A percentile compares a stretch with the other conserved stretches of the same genome.
Evolutionary conservation across 2,888 invertebrate species (phyloP).

Genomic region (Papilio demoleus): DNA sequence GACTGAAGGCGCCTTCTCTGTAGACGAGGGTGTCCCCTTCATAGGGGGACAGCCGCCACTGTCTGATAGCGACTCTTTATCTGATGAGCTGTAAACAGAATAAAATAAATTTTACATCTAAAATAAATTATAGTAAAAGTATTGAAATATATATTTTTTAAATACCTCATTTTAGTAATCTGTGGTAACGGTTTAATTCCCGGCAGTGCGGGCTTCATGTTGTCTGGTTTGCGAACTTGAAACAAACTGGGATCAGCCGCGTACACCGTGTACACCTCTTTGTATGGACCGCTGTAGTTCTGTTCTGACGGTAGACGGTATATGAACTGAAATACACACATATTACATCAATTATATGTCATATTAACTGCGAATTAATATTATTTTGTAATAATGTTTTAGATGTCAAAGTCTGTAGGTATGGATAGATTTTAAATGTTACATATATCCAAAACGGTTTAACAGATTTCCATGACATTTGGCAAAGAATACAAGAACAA

Average conservation of each 20-base stretch:
- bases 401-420: no score
- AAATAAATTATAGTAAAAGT: not conserved
- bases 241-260: constrained; percentile 93
- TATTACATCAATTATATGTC: not conserved
- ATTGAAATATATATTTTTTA: not conserved
- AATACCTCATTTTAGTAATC: constrained; percentile 85
- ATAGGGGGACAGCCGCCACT: constrained; percentile 72
- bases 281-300: constrained; percentile 87
- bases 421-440: no score
- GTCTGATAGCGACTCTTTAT: constrained; percentile 89
- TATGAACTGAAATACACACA: constrained; percentile 84
- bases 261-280: constrained; percentile 90
- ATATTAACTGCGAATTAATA: no score
- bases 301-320: constrained; percentile 91
- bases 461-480: no score
- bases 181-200: constrained; percentile 81
- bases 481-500: no score
- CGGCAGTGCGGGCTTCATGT: constrained; percentile 63
- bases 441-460: no score
- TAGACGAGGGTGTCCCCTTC: constrained; percentile 67
- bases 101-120: no score
- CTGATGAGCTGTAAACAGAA: constrained; percentile 82
- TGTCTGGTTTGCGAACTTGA: constrained; percentile 78
- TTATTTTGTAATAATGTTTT: no score
- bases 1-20: constrained; percentile 62